Base-by-base conservation (phyloP, 2,888 invertebrate genomes). In the Synergus umbraculus region DNA sequence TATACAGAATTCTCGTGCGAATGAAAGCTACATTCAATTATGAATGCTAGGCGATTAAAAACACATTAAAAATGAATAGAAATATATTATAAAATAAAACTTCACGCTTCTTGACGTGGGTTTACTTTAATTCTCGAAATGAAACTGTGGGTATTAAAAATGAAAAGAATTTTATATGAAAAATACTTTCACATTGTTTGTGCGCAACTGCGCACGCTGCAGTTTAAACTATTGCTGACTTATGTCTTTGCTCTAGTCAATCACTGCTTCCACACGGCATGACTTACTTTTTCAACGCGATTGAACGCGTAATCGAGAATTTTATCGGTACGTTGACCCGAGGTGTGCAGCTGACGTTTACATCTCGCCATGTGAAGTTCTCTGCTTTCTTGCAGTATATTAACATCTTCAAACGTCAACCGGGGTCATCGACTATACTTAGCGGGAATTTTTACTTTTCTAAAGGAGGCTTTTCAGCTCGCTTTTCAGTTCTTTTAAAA, bases 251-350 rank as follows among this genome's bases (percentile, higher is more conserved):
- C 58, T 58, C 58, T 58, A 29, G 2, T 15, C 41, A 44, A 29
- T 37, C 18, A 22, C 22, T 29, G 46, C 41, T 76, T 44, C 76
- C 76, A 46, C 15, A 49, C 44, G n/a, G 22, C 44, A 77, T 67
- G 66, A 46, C 12, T 67, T 29, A 77, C 41, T 77, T 77, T 77
- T 67, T 67, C 15, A 81, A 81, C 66, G 79, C 81, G 82, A 85
- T 84, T 81, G 83, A 82, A 82, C 81, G 83, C 83, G 86, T 84
- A 86, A 87, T 88, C 85, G 85, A 77, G 81, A 87, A 87, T 86
- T 87, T 88, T 87, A 87, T 87, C 87, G 85, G 88, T 85, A 81
- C 87, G 84, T 88, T 87, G 88, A 87, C 87, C 87, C 86, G 83
- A 82, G 83, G 82, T 83, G 83, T 81, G 82, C 76, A 81, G 78